Percentiles rank a stretch among this genome's conserved stretches.
Evolutionary conservation across 1,140 invertebrate species (phyloP).

Genomic region (Heliconius himera): DNA sequence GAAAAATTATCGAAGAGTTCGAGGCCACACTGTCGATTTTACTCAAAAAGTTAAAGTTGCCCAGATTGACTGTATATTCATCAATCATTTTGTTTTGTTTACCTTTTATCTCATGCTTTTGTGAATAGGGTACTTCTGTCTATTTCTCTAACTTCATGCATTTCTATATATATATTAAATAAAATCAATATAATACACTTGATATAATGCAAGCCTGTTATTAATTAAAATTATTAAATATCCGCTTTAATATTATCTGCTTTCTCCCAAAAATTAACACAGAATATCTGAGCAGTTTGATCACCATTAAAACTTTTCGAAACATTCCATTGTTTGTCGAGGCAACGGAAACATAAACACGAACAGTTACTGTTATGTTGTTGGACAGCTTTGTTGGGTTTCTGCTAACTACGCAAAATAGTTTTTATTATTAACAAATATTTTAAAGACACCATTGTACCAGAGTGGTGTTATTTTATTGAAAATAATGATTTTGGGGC

Average conservation of each 20-base stretch:
- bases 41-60: too few species aligned
- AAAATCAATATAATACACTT: too few species aligned
- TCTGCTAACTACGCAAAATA: not conserved
- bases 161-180: too few species aligned
- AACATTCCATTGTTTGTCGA: slow-evolving; percentile 59
- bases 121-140: too few species aligned
- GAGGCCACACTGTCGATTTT: too few species aligned
- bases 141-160: too few species aligned
- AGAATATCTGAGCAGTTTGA: slow-evolving; percentile 58
- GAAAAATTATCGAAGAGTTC: too few species aligned
- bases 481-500: too few species aligned
- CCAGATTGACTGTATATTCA: too few species aligned
- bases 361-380: slow-evolving; percentile 5
- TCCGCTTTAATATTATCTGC: not conserved
- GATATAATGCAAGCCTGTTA: not conserved
- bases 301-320: slow-evolving; percentile 70
- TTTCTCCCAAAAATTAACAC: slow-evolving; percentile 38
- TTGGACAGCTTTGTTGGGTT: not conserved
- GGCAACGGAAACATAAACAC: slow-evolving; percentile 10
- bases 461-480: too few species aligned
- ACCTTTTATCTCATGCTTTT: too few species aligned
- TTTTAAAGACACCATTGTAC: not conserved
- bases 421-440: slow-evolving; percentile 1
- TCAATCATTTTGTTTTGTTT: too few species aligned
- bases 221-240: not conserved